A percentile compares a stretch with the other conserved stretches of the same genome.
Conservation (phyloP, 2,888 invertebrate species). For the Pristionchus fissidentatus region DNA sequence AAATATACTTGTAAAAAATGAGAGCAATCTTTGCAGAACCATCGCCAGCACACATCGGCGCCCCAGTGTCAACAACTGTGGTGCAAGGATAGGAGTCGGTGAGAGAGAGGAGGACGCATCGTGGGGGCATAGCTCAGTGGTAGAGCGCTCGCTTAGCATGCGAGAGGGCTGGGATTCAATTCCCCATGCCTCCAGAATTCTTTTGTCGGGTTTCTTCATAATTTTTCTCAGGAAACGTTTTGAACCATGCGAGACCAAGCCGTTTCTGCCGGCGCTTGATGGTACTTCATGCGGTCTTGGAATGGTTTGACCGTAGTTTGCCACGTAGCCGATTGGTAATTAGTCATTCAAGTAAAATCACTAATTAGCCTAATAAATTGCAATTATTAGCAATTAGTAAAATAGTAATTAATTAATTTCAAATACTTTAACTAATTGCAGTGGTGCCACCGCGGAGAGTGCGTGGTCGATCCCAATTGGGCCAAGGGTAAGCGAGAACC, state of each 20-base stretch:
- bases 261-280: conserved; percentile 72
- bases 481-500: not conserved
- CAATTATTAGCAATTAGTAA: not conserved
- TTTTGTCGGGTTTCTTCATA: not conserved
- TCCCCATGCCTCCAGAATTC: conserved; percentile 25
- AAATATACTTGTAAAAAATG: not conserved
- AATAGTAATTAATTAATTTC: not conserved
- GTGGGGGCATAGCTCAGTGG: conserved; percentile 30
- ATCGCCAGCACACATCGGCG: conserved; percentile 55
- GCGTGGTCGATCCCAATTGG: conserved; percentile 58
- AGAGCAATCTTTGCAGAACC: conserved; percentile 55
- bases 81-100: conserved; percentile 69
- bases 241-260: conserved; percentile 70
- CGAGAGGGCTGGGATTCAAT: conserved; percentile 42
- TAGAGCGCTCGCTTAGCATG: conserved; percentile 43
- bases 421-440: conserved; percentile 52
- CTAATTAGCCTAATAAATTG: not conserved
- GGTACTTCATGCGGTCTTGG: conserved; percentile 69
- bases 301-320: conserved; percentile 57
- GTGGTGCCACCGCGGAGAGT: conserved; percentile 71
- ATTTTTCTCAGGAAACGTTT: conserved; percentile 49
- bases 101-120: not conserved
- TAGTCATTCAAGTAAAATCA: too few relatives aligned
- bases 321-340: not conserved
- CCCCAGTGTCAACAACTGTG: conserved; percentile 68